A percentile compares a stretch with the other conserved stretches of the same genome.
These are phyloP conservation scores for Ditula angustiorana DNA, from an alignment of 2,888 invertebrate genomes.

Conservation along the genomic window DNA sequence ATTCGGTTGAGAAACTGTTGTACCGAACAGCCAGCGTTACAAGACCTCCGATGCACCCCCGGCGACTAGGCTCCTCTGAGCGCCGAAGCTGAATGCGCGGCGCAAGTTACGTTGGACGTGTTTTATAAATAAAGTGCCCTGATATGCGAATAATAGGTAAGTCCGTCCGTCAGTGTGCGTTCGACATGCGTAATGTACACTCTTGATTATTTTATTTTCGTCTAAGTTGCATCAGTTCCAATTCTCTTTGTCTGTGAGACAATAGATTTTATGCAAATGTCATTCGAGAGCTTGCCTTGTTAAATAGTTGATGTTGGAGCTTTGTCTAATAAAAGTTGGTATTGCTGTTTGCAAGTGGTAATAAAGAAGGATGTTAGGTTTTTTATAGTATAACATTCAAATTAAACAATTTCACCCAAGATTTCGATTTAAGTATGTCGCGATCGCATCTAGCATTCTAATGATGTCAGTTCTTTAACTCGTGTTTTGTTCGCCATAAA, in stretches of 20 bases:
- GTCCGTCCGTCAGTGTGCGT: conserved; percentile 63
- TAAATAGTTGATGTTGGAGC: neutral
- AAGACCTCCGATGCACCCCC: conserved; percentile 62
- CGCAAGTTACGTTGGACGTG: conserved; percentile 65
- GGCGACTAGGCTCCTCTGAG: conserved; percentile 44
- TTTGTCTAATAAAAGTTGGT: neutral
- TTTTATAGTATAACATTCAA: too few relatives aligned
- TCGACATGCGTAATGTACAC: conserved; percentile 54
- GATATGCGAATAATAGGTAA: conserved; percentile 83
- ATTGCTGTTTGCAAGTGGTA: too few relatives aligned
- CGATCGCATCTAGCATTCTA: too few relatives aligned
- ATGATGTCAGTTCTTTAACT: too few relatives aligned
- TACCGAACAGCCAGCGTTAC: conserved; percentile 61
- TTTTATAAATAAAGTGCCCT: conserved; percentile 81
- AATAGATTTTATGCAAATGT: conserved; percentile 22
- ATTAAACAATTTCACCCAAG: too few relatives aligned
- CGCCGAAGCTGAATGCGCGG: conserved; percentile 60
- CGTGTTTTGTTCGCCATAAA: too few relatives aligned
- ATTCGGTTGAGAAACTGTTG: conserved; percentile 84
- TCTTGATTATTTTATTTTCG: conserved; percentile 61
- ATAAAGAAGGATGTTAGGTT: too few relatives aligned
- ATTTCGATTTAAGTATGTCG: too few relatives aligned
- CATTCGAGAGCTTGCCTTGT: neutral
- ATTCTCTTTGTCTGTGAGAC: conserved; percentile 35
- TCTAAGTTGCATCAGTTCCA: conserved; percentile 53